These are phyloP conservation scores for Teleogryllus oceanicus DNA, from an alignment of 2,888 invertebrate genomes.

Conservation along the genomic window DNA sequence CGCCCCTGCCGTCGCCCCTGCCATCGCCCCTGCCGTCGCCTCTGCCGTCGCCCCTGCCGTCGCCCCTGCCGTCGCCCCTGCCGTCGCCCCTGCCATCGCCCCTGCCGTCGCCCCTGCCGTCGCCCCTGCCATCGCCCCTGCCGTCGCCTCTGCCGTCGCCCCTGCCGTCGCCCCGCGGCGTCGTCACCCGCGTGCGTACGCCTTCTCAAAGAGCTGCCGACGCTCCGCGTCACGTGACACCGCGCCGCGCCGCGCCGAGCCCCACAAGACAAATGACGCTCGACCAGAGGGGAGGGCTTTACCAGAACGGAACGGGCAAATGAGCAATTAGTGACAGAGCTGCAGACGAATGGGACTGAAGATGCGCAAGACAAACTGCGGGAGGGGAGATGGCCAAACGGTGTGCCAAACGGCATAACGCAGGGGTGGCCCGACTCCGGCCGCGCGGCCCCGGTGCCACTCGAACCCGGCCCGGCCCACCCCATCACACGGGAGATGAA, in stretches of 20 bases:
- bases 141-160: too few species aligned
- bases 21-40: too few species aligned
- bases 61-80: too few species aligned
- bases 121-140: too few species aligned
- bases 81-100: too few species aligned
- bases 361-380: constrained; percentile 18
- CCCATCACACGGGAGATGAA: too few species aligned
- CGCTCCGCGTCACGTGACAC: background rate
- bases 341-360: constrained; percentile 8
- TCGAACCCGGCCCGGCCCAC: too few species aligned
- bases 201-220: background rate
- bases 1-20: too few species aligned
- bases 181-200: background rate
- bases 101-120: too few species aligned
- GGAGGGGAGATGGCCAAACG: background rate
- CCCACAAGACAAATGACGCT: background rate
- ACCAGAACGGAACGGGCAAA: constrained; percentile 24
- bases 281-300: background rate
- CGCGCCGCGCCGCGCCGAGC: background rate
- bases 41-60: too few species aligned
- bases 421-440: background rate
- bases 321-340: constrained; percentile 23
- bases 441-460: background rate
- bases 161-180: too few species aligned
- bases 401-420: constrained; percentile 21